phyloP scores from a whole-genome alignment of 2,113 vertebrate genomes.

The Caloenas nicobarica region DNA sequence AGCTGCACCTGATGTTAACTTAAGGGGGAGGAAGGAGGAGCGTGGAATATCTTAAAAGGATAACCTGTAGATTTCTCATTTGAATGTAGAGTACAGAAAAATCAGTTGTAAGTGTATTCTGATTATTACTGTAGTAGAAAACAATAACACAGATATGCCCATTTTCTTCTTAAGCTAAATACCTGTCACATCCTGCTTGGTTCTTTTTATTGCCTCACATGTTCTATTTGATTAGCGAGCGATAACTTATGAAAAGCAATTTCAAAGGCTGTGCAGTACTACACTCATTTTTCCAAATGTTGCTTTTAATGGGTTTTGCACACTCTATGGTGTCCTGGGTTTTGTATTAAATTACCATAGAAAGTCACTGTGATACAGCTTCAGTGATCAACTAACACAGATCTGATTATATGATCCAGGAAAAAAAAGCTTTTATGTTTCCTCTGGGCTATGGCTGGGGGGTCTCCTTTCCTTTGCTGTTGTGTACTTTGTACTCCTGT shows the following conservation, averaged over 20 bases:
- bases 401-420: constrained; percentile 58
- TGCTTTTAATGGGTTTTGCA: constrained; percentile 55
- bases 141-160: constrained; percentile 8
- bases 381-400: constrained; percentile 52
- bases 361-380: constrained; percentile 43
- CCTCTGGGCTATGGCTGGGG: constrained; percentile 32
- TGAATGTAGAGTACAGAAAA: neutral
- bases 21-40: fast-evolving
- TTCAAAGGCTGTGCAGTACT: constrained; percentile 35
- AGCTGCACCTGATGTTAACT: neutral
- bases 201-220: neutral
- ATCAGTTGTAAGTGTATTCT: neutral
- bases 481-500: constrained; percentile 27
- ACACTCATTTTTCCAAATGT: constrained; percentile 62
- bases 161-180: constrained; percentile 46
- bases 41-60: neutral
- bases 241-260: constrained; percentile 54
- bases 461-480: constrained; percentile 47
- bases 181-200: constrained; percentile 17
- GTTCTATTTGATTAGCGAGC: constrained; percentile 56
- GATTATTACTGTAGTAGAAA: constrained; percentile 13
- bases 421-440: constrained; percentile 60
- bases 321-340: neutral
- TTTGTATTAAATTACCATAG: constrained; percentile 61
- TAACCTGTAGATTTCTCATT: neutral